phyloP scores from a whole-genome alignment of 2,113 vertebrate species.

The Lamprologus lemairii region DNA sequence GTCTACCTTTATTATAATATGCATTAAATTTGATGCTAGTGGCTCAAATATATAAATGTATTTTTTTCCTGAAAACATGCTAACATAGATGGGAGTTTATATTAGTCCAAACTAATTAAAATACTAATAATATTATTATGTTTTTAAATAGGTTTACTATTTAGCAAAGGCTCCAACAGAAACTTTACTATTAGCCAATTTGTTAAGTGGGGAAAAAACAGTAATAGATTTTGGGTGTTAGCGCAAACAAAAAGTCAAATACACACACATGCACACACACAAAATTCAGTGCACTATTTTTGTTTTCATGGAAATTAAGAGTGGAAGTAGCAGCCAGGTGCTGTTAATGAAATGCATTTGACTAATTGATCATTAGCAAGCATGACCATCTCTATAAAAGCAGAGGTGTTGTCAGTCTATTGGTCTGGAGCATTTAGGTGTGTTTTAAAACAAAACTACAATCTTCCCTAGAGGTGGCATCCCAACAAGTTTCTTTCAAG shows the following conservation, averaged over 20 bases:
- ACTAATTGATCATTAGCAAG: neutral
- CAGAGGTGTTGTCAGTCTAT: neutral
- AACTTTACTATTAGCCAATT: neutral
- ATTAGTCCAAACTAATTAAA: neutral
- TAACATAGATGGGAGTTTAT: neutral
- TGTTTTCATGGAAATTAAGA: neutral
- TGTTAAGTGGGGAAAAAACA: neutral
- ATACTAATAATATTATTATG: neutral
- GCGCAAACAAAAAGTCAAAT: neutral
- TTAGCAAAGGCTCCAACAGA: neutral
- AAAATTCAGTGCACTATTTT: neutral
- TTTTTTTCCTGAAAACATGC: neutral
- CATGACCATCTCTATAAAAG: neutral
- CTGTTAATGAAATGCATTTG: neutral
- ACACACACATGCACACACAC: neutral
- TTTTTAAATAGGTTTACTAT: neutral
- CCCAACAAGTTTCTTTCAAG: neutral
- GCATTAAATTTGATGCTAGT: neutral
- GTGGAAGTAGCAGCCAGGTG: neutral
- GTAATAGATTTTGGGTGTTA: neutral
- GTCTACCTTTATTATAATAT: neutral
- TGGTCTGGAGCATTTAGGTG: neutral
- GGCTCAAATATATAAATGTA: neutral
- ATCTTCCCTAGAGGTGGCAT: neutral
- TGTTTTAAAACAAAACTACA: neutral